Percentiles rank a stretch among this genome's conserved stretches.
Conservation (phyloP, 1,140 invertebrate species). For the Diorhabda sublineata region DNA sequence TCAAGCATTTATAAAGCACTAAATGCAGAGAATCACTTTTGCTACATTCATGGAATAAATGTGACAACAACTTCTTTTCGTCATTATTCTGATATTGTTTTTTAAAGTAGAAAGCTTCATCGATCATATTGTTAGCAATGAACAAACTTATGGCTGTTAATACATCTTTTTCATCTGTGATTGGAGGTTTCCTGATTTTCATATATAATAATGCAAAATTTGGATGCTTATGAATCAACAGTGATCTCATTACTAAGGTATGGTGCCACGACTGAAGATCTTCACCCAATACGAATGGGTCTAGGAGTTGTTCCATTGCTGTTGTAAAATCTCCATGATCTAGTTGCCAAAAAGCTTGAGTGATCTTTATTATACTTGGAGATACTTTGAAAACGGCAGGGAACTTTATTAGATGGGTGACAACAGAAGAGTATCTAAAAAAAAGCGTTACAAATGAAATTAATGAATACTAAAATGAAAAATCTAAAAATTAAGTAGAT, state of each 20-base stretch:
- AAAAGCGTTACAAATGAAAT: neutral
- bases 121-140: slow-evolving; percentile 39
- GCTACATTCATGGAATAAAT: slow-evolving; percentile 39
- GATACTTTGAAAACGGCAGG: slow-evolving; percentile 69
- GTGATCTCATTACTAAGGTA: slow-evolving; percentile 35
- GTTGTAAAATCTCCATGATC: slow-evolving; percentile 72
- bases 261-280: slow-evolving; percentile 44
- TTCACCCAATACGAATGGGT: slow-evolving; percentile 33
- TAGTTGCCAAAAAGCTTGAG: slow-evolving; percentile 80
- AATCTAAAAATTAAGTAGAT: no score
- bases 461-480: no score
- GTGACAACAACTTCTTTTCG: slow-evolving; percentile 28
- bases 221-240: slow-evolving; percentile 40
- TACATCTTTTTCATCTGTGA: slow-evolving; percentile 35
- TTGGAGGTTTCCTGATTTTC: slow-evolving; percentile 38
- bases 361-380: slow-evolving; percentile 66
- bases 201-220: slow-evolving; percentile 40
- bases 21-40: slow-evolving; percentile 29
- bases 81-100: slow-evolving; percentile 22
- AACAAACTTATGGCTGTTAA: slow-evolving; percentile 36
- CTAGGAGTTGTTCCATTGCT: slow-evolving; percentile 51
- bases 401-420: slow-evolving; percentile 67
- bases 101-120: slow-evolving; percentile 43
- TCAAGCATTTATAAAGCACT: slow-evolving; percentile 32
- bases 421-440: slow-evolving; percentile 48